Percentiles rank a stretch among this genome's conserved stretches.
Evolutionary conservation across 2,113 vertebrate species (phyloP).

Genomic region (Larimichthys crocea): DNA sequence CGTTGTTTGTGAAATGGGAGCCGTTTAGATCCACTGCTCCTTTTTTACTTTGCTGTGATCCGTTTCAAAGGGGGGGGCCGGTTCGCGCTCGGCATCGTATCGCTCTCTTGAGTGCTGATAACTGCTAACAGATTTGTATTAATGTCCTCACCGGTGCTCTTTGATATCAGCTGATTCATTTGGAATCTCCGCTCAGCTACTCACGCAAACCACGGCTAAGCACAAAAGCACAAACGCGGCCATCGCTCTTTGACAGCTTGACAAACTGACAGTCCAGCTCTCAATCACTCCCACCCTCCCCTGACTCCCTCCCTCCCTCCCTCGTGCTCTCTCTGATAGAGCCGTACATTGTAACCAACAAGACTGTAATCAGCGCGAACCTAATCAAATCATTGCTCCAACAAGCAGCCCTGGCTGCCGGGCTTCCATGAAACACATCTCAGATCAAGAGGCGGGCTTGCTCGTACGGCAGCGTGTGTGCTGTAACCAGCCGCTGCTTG

Average conservation of each 20-base stretch:
- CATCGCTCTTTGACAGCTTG: constrained; percentile 57
- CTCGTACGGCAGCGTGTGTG: constrained; percentile 22
- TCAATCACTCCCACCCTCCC: constrained; percentile 44
- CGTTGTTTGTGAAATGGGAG: constrained; percentile 69
- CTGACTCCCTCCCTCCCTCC: constrained; percentile 22
- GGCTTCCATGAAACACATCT: constrained; percentile 58
- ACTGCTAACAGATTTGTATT: constrained; percentile 66
- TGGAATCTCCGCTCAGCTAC: constrained; percentile 22
- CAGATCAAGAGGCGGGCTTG: constrained; percentile 55
- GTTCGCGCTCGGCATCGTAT: constrained; percentile 20
- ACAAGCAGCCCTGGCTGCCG: constrained; percentile 58
- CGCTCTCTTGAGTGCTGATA: constrained; percentile 55
- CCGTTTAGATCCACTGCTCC: constrained; percentile 21
- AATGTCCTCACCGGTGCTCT: constrained; percentile 65
- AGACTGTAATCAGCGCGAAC: constrained; percentile 74
- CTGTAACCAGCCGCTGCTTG: constrained; percentile 46
- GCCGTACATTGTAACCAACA: constrained; percentile 73
- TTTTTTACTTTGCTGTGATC: constrained; percentile 29
- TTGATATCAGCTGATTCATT: constrained; percentile 73
- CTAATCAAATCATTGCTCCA: constrained; percentile 74
- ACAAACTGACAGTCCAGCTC: constrained; percentile 68
- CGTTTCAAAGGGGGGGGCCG: constrained; percentile 48
- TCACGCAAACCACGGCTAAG: constrained; percentile 36
- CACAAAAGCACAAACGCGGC: constrained; percentile 32
- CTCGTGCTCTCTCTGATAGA: constrained; percentile 45